phyloP scores from a whole-genome alignment of 1,140 invertebrate genomes.

The Drosophila gunungcola region DNA sequence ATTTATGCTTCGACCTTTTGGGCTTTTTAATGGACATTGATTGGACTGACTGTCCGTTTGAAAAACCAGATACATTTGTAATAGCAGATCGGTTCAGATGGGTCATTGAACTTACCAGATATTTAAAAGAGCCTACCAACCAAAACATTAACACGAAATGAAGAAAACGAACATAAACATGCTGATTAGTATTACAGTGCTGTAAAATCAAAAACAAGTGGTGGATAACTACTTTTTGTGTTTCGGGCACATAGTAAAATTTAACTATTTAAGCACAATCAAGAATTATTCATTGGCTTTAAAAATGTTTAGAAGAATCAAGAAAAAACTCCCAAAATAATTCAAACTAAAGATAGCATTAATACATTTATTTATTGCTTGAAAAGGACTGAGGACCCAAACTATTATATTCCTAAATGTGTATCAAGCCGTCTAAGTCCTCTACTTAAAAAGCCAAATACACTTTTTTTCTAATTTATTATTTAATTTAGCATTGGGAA shows the following conservation, averaged over 20 bases:
- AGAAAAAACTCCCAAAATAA: too few species aligned
- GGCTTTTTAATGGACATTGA: conserved; percentile 29
- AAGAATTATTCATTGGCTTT: too few species aligned
- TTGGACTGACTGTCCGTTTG: conserved; percentile 4
- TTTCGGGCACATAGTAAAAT: neutral
- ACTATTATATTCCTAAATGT: too few species aligned
- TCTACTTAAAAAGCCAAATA: too few species aligned
- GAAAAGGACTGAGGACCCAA: too few species aligned
- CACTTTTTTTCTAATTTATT: too few species aligned
- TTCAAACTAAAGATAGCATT: too few species aligned
- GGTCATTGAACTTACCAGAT: conserved; percentile 26
- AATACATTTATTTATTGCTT: too few species aligned
- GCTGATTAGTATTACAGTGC: neutral
- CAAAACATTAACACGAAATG: neutral
- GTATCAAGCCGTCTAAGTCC: too few species aligned
- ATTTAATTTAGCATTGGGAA: too few species aligned
- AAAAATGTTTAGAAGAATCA: too few species aligned
- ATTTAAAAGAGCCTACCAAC: conserved; percentile 11
- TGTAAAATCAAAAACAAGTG: neutral
- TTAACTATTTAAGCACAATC: neutral
- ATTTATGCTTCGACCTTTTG: conserved; percentile 5
- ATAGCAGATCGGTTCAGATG: neutral
- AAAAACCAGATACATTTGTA: conserved; percentile 7
- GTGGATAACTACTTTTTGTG: neutral
- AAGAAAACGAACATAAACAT: neutral